A percentile compares a stretch with the other conserved stretches of the same genome.
phyloP scores from a whole-genome alignment of 2,888 invertebrate species.

The Dusona sp. region DNA sequence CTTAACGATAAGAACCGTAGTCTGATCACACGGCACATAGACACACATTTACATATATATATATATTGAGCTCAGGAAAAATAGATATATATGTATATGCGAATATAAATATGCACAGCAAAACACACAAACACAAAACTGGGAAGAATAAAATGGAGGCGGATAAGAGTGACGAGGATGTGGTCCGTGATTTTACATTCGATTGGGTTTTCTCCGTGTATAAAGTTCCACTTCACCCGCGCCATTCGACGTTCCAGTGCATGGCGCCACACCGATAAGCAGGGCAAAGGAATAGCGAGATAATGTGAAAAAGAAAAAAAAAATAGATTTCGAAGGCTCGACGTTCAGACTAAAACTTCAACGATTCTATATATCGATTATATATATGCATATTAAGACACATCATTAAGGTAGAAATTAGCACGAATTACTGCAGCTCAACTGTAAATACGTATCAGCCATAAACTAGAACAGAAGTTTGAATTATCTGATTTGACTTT shows the following conservation, averaged over 20 bases:
- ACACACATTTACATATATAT: conserved; percentile 14
- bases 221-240: conserved; percentile 46
- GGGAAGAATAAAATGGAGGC: conserved; percentile 55
- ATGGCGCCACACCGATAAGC: conserved; percentile 64
- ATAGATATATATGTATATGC: not conserved
- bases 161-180: conserved; percentile 66
- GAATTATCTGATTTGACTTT: not conserved
- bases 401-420: not conserved
- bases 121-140: conserved; percentile 43
- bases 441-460: not conserved
- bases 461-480: not conserved
- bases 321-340: conserved; percentile 34
- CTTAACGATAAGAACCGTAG: conserved; percentile 61
- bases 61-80: not conserved
- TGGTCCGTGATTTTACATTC: conserved; percentile 63
- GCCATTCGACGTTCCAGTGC: conserved; percentile 31
- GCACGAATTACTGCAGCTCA: conserved; percentile 4
- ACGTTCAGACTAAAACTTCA: conserved; percentile 40
- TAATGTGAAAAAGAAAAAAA: conserved; percentile 27
- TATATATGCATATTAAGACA: not conserved
- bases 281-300: conserved; percentile 44
- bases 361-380: conserved; percentile 38
- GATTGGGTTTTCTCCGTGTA: conserved; percentile 58
- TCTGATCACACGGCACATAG: conserved; percentile 44
- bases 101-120: not conserved